Base-by-base conservation (phyloP, 1,140 invertebrate species). In the Papilio dardanus region DNA sequence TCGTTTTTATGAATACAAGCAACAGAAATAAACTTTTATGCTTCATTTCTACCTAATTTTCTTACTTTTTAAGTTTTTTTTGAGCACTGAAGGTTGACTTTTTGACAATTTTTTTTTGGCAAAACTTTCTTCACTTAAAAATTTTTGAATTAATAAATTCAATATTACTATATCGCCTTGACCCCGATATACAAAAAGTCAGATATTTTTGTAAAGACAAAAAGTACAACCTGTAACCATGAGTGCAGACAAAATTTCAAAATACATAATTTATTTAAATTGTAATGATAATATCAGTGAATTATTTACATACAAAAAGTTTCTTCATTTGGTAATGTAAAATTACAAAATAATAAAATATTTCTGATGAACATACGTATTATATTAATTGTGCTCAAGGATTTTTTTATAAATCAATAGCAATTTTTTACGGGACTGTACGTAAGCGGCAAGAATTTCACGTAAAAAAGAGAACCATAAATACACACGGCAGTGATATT, bases 171-270 rank as follows among this genome's bases (percentile, higher is more conserved):
- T 24, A 12, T 54, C 12, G 7, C 21, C 50, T 54, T 54, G 50
- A 28, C 50, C 21, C 21, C 50, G 3, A 54, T 54, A 16, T 24
- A 54, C 21, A 0, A 8, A 46, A 46, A 19, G 50, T 54, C 50
- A 54, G 42, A 19, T 46, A 46, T 54, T 24, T 54, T 54, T 54
- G 19, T 21, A 54, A 54, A 54, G 24, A 54, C 21, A 54, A 54
- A 54, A 54, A 54, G 8, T 54, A n/a, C n/a, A 12, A 21, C 21
- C 19, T 10, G 16, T 24, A 12, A 54, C 21, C 50, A 2, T 54
- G 50, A 24, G 21, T 4, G 14, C 16, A 46, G 14, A 4, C 19
- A 28, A 54, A 21, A 54, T 54, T 24, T 54, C 19, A 54, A 28
- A 54, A 54, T 54, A 54, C 21, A 21, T 21, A 54, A 19, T 54